Base-by-base conservation (phyloP, 2,888 invertebrate genomes). In the Eulithis prunata region DNA sequence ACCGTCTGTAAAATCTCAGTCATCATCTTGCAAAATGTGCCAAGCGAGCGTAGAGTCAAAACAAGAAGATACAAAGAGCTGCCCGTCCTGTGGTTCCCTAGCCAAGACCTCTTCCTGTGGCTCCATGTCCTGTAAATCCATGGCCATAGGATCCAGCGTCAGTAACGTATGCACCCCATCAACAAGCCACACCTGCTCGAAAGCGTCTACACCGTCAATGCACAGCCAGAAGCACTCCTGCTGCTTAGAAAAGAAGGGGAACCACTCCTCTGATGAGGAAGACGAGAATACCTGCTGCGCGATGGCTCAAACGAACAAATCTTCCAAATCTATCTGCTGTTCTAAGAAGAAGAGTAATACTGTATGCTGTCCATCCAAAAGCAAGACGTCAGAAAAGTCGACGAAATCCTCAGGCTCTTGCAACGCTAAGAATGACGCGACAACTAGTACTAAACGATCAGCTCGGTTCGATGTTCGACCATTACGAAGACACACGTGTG, bases 391-490 rank as follows among this genome's bases (percentile, higher is more conserved):
- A 3, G 28, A 21, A 2, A 68, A 45, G 11, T 46, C 53, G n/a
- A 51, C 68, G 7, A 52, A 57, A 14, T 52, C 52, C 1, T 46
- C 47, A 45, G 51, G 41, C 3, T 57, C 45, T 46, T 62, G 62
- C 11, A 10, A 4, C 36, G 28, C 10, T 2, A 62, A 11, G 8
- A 59, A 38, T 53, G 69, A 71, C 53, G 67, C 57, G 0, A 28
- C 47, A 0, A 75, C 72, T 0, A 41, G 57, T 10, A 71, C 71
- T 0, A 75, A 56, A 54, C 36, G 54, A 45, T 67, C 66, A 4
- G 58, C 69, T 14, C 59, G 64, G 41, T 68, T 64, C 28, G 72
- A 72, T 36, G 70, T 72, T 4, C 66, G 72, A 41, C 64, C 64
- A 0, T 2, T 66, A 4, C 13, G 3, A 14, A 55, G 36, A 28